Percentiles rank a stretch among this genome's conserved stretches.
Evolutionary conservation across 2,888 invertebrate species (phyloP).

Genomic region (Tiliacea citrago): DNA sequence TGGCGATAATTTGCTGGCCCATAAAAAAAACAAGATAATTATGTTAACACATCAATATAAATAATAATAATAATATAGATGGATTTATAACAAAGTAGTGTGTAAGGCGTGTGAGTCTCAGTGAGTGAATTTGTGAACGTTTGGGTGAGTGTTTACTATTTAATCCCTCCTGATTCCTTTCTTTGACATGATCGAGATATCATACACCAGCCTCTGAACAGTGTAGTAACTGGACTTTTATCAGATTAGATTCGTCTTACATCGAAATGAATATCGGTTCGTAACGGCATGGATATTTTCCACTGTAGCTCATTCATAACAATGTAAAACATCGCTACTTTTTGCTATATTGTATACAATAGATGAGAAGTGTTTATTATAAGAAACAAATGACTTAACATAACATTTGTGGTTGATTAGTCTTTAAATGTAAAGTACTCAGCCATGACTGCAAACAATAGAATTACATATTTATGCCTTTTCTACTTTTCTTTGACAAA

Average conservation of each 20-base stretch:
- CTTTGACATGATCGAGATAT: no score
- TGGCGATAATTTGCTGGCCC: no score
- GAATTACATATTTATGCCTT: background rate
- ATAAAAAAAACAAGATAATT: no score
- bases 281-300: background rate
- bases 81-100: no score
- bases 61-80: no score
- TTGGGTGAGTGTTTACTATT: no score
- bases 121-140: no score
- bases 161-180: no score
- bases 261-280: background rate
- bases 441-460: slow-evolving; percentile 19
- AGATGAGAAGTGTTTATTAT: slow-evolving; percentile 10
- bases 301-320: background rate
- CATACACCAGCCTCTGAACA: no score
- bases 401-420: slow-evolving; percentile 14
- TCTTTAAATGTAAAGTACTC: slow-evolving; percentile 26
- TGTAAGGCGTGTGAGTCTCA: no score
- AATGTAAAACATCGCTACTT: background rate
- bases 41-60: no score
- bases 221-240: background rate
- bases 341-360: background rate
- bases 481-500: slow-evolving; percentile 1
- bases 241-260: background rate
- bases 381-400: slow-evolving; percentile 11